Evolutionary conservation across 2,113 vertebrate species (phyloP).

Genomic region (Potamarius usumacintae): DNA sequence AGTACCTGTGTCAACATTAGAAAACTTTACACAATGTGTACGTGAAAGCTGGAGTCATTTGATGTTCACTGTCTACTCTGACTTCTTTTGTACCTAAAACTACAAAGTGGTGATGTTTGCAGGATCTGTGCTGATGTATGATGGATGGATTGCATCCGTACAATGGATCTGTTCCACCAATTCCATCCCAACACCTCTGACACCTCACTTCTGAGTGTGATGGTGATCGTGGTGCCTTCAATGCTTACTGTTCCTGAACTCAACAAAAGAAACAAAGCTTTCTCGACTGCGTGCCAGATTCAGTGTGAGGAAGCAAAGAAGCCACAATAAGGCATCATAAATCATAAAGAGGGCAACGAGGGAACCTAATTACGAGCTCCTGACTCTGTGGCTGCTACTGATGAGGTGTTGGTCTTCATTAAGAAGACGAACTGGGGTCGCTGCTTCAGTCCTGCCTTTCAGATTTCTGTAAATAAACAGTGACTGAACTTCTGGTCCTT

Average conservation of each 20-base stretch:
- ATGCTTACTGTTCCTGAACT: background rate
- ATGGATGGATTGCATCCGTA: background rate
- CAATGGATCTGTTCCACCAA: background rate
- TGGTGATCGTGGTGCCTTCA: background rate
- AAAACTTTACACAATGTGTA: background rate
- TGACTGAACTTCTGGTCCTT: background rate
- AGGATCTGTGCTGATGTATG: background rate
- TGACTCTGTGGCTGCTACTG: background rate
- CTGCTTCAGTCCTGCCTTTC: background rate
- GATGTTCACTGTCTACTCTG: background rate
- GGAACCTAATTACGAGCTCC: background rate
- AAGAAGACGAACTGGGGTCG: background rate
- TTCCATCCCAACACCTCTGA: background rate
- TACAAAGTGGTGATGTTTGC: background rate
- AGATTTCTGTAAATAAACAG: background rate
- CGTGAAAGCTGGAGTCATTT: no score
- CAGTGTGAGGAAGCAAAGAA: background rate
- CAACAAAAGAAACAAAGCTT: no score
- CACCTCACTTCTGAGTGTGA: background rate
- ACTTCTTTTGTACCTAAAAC: background rate
- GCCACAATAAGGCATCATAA: background rate
- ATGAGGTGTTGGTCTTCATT: constrained; percentile 10
- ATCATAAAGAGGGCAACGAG: background rate
- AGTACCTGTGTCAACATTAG: background rate
- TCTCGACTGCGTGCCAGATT: background rate